Conservation (phyloP, 2,113 vertebrate genomes). For the Galbula dea region DNA sequence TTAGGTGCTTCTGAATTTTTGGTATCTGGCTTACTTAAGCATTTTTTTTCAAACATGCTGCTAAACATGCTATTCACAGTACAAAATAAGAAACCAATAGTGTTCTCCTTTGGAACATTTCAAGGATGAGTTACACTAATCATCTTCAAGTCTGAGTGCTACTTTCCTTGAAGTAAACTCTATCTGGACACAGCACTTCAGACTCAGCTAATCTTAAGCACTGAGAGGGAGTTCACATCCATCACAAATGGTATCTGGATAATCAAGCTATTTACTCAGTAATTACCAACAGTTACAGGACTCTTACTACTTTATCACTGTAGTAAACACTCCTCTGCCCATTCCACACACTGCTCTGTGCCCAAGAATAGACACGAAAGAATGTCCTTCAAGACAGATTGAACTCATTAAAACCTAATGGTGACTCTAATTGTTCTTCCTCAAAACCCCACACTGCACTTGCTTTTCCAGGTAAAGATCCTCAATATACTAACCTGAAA, state of each 20-base stretch:
- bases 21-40: background rate
- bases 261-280: background rate
- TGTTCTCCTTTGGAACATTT: background rate
- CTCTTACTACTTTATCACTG: background rate
- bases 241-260: background rate
- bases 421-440: background rate
- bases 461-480: background rate
- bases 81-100: background rate
- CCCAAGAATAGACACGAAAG: background rate
- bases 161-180: background rate
- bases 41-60: background rate
- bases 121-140: background rate
- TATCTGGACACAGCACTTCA: background rate
- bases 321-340: background rate
- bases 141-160: background rate
- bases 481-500: background rate
- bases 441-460: background rate
- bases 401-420: background rate
- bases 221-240: background rate
- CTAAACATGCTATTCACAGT: background rate
- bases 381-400: background rate
- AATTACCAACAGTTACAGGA: background rate
- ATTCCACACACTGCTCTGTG: background rate
- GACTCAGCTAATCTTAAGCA: background rate
- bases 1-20: background rate